Conservation (phyloP, 2,113 vertebrate genomes). For the Osmerus eperlanus region DNA sequence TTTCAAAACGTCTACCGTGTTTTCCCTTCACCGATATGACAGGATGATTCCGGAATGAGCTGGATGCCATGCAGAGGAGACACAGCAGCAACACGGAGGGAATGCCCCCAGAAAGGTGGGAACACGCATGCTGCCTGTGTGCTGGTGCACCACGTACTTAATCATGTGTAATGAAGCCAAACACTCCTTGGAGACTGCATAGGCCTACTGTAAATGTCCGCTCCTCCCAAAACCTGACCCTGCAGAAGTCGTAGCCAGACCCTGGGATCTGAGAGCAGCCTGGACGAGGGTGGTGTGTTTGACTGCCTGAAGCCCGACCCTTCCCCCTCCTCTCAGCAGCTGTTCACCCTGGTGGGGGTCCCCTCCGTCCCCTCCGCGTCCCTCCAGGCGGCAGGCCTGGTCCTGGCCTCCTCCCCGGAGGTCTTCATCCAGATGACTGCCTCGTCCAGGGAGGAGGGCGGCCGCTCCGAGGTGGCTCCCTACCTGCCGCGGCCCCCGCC, state of each 20-base stretch:
- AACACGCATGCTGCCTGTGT: background rate
- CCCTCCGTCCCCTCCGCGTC: conserved; percentile 78
- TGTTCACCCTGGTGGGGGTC: conserved; percentile 83
- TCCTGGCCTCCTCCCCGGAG: conserved; percentile 85
- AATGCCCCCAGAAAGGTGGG: conserved; percentile 88
- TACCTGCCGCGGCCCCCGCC: conserved; percentile 80
- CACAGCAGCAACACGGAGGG: conserved; percentile 97
- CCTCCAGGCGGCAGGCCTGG: conserved; percentile 85
- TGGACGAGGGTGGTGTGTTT: conserved; percentile 89
- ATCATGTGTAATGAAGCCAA: background rate
- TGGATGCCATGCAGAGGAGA: conserved; percentile 95
- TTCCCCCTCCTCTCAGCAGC: conserved; percentile 78
- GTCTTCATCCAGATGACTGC: conserved; percentile 93
- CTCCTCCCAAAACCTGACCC: background rate
- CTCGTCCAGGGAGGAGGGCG: conserved; percentile 81
- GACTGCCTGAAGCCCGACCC: conserved; percentile 90
- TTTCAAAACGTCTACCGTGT: background rate
- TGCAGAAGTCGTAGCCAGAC: conserved; percentile 87
- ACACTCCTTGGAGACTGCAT: background rate
- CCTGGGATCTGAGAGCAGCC: conserved; percentile 84
- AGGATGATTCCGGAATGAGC: conserved; percentile 76
- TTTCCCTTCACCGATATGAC: conserved; percentile 35
- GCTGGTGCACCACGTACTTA: background rate
- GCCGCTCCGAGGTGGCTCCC: conserved; percentile 72
- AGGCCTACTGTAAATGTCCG: background rate